Conservation (phyloP, 2,888 invertebrate genomes). For the Hermodice carunculata region DNA sequence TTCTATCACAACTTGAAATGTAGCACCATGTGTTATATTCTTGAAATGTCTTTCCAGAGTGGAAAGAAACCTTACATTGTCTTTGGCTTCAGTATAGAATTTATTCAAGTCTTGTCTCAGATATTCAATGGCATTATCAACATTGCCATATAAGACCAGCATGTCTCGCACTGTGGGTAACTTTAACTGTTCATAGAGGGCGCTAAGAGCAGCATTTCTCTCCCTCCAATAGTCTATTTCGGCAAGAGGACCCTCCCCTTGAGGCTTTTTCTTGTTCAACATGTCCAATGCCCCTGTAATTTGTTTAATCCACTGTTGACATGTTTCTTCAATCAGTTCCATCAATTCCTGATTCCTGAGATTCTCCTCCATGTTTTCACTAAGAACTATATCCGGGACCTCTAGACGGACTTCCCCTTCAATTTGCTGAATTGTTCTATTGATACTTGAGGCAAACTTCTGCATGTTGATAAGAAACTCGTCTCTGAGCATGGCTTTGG, state of each 20-base stretch:
- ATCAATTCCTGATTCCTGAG: constrained; percentile 58
- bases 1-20: constrained; percentile 80
- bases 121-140: constrained; percentile 74
- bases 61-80: constrained; percentile 82
- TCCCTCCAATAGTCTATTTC: constrained; percentile 91
- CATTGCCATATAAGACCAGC: constrained; percentile 73
- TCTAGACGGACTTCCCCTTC: constrained; percentile 75
- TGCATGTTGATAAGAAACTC: constrained; percentile 73
- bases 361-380: constrained; percentile 67
- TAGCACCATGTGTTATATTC: constrained; percentile 80
- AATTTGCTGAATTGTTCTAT: constrained; percentile 80
- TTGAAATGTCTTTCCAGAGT: constrained; percentile 82
- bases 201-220: constrained; percentile 82
- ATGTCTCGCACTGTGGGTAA: constrained; percentile 78
- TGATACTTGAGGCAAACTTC: constrained; percentile 73
- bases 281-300: constrained; percentile 61
- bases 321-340: constrained; percentile 73
- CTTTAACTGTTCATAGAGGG: constrained; percentile 84
- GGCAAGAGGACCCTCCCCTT: constrained; percentile 84
- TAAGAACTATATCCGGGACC: constrained; percentile 36
- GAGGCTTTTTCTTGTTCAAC: constrained; percentile 65
- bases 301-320: constrained; percentile 73
- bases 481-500: constrained; percentile 68
- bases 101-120: constrained; percentile 77
- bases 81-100: constrained; percentile 80